Evolutionary conservation across 1,140 invertebrate species (phyloP).

Genomic region (Sweltsa coloradensis): DNA sequence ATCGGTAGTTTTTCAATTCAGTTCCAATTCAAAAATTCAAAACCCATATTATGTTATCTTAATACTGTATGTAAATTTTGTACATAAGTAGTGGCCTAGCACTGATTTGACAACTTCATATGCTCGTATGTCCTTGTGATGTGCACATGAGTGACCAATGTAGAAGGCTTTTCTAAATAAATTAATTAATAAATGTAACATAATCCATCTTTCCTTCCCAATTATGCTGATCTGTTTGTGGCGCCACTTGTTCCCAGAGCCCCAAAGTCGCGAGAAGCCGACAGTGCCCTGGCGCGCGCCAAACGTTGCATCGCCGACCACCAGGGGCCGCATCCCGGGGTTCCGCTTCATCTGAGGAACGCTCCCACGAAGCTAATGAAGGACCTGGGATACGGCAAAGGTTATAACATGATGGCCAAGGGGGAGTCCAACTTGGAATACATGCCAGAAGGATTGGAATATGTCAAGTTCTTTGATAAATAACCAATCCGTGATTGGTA

Average conservation of each 20-base stretch:
- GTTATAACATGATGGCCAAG: conserved; percentile 43
- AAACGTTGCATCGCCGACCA: conserved; percentile 43
- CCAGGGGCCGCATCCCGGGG: conserved; percentile 55
- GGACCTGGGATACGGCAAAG: conserved; percentile 52
- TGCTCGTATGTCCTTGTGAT: too few relatives aligned
- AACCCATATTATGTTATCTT: too few relatives aligned
- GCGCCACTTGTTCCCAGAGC: conserved; percentile 42
- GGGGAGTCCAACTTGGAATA: conserved; percentile 43
- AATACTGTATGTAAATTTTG: too few relatives aligned
- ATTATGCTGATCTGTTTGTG: neutral
- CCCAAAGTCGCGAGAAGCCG: conserved; percentile 59
- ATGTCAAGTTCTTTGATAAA: conserved; percentile 44
- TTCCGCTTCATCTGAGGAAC: conserved; percentile 66
- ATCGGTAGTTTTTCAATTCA: too few relatives aligned
- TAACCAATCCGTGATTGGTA: too few relatives aligned
- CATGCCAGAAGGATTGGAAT: conserved; percentile 53
- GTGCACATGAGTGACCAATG: too few relatives aligned
- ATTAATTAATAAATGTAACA: too few relatives aligned
- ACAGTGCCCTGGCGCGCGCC: conserved; percentile 48
- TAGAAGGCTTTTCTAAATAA: too few relatives aligned
- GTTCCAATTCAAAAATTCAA: too few relatives aligned
- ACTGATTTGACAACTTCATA: too few relatives aligned
- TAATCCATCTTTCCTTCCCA: too few relatives aligned
- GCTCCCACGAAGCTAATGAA: conserved; percentile 69
- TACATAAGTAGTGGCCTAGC: too few relatives aligned